phyloP scores from a whole-genome alignment of 2,113 vertebrate species.

The Microtus oregoni region DNA sequence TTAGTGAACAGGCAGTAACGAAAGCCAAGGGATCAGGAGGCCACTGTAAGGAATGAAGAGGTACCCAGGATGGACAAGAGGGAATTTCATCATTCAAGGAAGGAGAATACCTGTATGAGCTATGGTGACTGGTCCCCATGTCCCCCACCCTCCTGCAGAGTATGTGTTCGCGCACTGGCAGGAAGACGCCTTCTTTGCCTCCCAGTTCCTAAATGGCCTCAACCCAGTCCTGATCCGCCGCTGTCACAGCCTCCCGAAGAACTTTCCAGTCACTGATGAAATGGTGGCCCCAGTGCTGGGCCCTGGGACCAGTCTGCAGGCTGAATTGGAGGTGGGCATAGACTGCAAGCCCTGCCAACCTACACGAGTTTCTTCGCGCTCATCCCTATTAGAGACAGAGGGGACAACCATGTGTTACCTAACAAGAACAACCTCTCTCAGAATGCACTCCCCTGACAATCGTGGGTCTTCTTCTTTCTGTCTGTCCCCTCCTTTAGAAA shows the following conservation, averaged over 20 bases:
- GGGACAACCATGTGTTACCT: not conserved
- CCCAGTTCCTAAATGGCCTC: conserved; percentile 85
- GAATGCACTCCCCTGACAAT: not conserved
- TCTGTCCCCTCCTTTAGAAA: not conserved
- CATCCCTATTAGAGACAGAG: not conserved
- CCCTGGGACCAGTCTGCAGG: conserved; percentile 84
- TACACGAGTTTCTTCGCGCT: not conserved
- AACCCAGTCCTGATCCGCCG: conserved; percentile 71
- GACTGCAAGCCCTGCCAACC: not conserved
- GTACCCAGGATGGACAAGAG: not conserved
- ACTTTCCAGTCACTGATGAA: conserved; percentile 82
- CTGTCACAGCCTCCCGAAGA: conserved; percentile 59
- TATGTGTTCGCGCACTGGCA: conserved; percentile 86
- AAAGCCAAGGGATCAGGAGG: not conserved
- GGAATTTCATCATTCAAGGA: not conserved
- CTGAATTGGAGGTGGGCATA: conserved; percentile 86
- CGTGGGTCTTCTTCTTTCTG: not conserved
- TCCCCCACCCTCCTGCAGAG: conserved; percentile 78
- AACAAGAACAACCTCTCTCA: not conserved
- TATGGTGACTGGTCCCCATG: not conserved
- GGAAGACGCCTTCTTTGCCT: conserved; percentile 89
- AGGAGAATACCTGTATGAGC: not conserved
- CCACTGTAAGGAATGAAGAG: not conserved
- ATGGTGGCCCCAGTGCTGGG: conserved; percentile 86
- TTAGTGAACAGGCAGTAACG: not conserved